A percentile compares a stretch with the other conserved stretches of the same genome.
Evolutionary conservation across 2,888 invertebrate species (phyloP).

Genomic region (Nemapogon koenigi): DNA sequence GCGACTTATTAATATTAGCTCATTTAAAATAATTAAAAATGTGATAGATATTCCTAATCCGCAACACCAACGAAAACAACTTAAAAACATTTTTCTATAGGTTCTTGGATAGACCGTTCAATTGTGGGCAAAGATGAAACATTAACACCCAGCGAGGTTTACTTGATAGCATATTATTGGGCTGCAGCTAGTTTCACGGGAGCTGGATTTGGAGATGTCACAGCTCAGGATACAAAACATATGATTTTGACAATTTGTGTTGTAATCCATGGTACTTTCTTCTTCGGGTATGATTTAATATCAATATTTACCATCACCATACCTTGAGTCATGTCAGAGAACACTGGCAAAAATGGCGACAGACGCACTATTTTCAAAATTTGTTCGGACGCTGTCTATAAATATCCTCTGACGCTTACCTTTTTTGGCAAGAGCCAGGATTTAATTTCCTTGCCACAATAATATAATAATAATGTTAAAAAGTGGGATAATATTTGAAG

Average conservation of each 20-base stretch:
- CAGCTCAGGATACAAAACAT: conserved; percentile 42
- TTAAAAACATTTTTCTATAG: conserved; percentile 20
- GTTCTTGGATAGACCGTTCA: conserved; percentile 45
- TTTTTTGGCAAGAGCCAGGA: no score
- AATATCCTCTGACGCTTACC: no score
- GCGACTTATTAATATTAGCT: no score
- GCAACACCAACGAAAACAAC: neutral
- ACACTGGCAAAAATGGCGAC: no score
- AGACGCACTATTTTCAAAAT: no score
- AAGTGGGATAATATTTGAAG: no score
- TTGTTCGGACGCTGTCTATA: no score
- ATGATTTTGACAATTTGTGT: conserved; percentile 47
- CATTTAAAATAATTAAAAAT: no score
- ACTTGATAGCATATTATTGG: conserved; percentile 54
- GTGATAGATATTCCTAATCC: neutral
- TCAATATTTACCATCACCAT: no score
- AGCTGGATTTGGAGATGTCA: conserved; percentile 56
- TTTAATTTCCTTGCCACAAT: no score
- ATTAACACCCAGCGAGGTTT: conserved; percentile 38
- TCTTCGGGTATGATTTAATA: conserved; percentile 47
- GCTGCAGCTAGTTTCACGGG: conserved; percentile 49
- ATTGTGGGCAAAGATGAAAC: conserved; percentile 27
- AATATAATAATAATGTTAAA: no score
- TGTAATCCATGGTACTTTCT: conserved; percentile 49
- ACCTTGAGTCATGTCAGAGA: no score